phyloP scores from a whole-genome alignment of 2,797 vertebrate species.

The Ptychobarbus kaznakovi region DNA sequence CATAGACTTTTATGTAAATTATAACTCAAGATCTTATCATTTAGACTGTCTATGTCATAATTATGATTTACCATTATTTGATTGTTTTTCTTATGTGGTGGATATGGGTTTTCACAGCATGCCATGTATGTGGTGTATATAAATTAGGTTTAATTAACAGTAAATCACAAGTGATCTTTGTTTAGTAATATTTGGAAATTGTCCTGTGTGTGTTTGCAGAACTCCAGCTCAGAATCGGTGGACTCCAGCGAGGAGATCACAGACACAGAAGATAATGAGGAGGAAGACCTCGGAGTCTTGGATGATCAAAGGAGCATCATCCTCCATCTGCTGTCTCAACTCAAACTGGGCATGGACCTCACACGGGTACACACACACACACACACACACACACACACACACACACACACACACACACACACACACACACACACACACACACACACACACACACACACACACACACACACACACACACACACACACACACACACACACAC shows the following conservation, averaged over 20 bases:
- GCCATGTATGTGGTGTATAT: background rate
- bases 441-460: background rate
- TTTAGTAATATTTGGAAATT: slow-evolving; percentile 40
- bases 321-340: slow-evolving; percentile 95
- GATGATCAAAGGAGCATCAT: slow-evolving; percentile 95
- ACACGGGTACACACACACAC: slow-evolving; percentile 82
- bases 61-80: background rate
- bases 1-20: background rate
- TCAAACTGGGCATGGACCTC: slow-evolving; percentile 97
- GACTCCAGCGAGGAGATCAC: slow-evolving; percentile 85
- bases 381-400: slow-evolving; percentile 9
- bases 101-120: background rate
- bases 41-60: too few relatives aligned
- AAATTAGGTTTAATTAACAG: background rate
- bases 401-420: slow-evolving; percentile 72
- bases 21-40: background rate
- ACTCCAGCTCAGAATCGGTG: slow-evolving; percentile 75
- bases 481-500: background rate
- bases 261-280: slow-evolving; percentile 90
- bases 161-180: background rate
- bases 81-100: background rate
- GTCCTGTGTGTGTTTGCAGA: slow-evolving; percentile 67
- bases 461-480: too few relatives aligned
- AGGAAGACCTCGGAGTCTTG: slow-evolving; percentile 90
- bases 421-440: slow-evolving; percentile 74